Evolutionary conservation across 2,113 vertebrate species (phyloP), one percentile per base, ranked within the genome.

Genomic region (Callaeas wilsoni): DNA sequence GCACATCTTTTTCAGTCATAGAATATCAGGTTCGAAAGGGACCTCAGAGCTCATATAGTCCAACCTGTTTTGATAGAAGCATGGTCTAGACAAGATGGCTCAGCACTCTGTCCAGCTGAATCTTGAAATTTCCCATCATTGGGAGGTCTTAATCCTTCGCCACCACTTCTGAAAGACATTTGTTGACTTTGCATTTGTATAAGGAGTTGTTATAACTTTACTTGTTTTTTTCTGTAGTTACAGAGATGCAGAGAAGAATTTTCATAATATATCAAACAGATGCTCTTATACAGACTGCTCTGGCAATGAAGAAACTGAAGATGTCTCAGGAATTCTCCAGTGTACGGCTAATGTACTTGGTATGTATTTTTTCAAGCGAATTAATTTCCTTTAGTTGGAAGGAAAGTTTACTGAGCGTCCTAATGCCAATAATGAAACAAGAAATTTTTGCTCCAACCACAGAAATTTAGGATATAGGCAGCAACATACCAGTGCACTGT

Each of bases 321-420:
- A 99, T 85, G 98, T 99, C 97, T 99, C 99, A 98, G 99, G 98
- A 98, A 99, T 99, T 97, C 98, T 99, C 59, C 99, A 99, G 94
- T 99, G 99, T 94, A 98, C 98, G 8, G 99, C 99, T 83, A 99
- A 99, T 88, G 96, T 99, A 95, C 98, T 99, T 68, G 99, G 99
- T 99, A 98, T 91, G 98, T 96, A 69, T 83, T 68, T 86, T 92
- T 93, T 62, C 27, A 63, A 86, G 37, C 30, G n/a, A 64, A 64
- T 80, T 94, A 35, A 1, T 92, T 93, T 93, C 16, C n/a, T 81
- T 88, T 74, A 42, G 3, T n/a, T 79, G 53, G 47, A 90, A 64
- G 21, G 46, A 44, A 57, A 20, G 25, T 53, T 83, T 76, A 41
- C 12, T 76, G 41, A 41, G 26, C 32, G 53, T 73, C 25, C 15